Evolutionary conservation across 2,888 invertebrate genomes (phyloP).

Genomic region (Ochlodes sylvanus): DNA sequence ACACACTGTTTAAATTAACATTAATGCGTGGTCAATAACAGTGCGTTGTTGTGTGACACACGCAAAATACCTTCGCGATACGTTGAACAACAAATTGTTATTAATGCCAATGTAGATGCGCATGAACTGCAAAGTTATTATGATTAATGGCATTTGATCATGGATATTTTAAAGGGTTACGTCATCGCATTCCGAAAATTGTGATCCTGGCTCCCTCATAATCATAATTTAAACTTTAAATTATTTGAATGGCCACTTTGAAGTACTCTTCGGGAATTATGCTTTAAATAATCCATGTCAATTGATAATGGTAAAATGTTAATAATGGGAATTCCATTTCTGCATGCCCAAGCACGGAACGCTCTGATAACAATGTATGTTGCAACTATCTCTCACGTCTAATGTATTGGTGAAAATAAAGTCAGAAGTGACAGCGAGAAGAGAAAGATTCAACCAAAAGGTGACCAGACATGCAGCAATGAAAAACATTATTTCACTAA

Average conservation of each 20-base stretch:
- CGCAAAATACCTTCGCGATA: slow-evolving; percentile 54
- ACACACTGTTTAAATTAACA: slow-evolving; percentile 46
- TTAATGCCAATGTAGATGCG: slow-evolving; percentile 76
- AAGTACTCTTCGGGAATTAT: slow-evolving; percentile 15
- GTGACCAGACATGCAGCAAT: slow-evolving; percentile 85
- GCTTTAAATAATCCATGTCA: slow-evolving; percentile 62
- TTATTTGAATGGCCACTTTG: not conserved
- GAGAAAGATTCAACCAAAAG: slow-evolving; percentile 59
- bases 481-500: slow-evolving; percentile 53
- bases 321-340: slow-evolving; percentile 76
- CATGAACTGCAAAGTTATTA: slow-evolving; percentile 71
- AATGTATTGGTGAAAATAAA: slow-evolving; percentile 57
- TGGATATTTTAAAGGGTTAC: slow-evolving; percentile 56
- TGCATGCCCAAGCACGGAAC: slow-evolving; percentile 84
- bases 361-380: slow-evolving; percentile 68
- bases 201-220: slow-evolving; percentile 19
- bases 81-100: slow-evolving; percentile 61
- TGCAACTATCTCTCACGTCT: slow-evolving; percentile 66
- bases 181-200: slow-evolving; percentile 22
- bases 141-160: slow-evolving; percentile 67
- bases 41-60: slow-evolving; percentile 53
- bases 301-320: slow-evolving; percentile 52
- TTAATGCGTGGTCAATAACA: slow-evolving; percentile 42
- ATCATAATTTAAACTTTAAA: not conserved
- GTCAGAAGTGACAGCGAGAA: slow-evolving; percentile 60